Conservation (phyloP, 2,888 invertebrate genomes). For the Automeris io region DNA sequence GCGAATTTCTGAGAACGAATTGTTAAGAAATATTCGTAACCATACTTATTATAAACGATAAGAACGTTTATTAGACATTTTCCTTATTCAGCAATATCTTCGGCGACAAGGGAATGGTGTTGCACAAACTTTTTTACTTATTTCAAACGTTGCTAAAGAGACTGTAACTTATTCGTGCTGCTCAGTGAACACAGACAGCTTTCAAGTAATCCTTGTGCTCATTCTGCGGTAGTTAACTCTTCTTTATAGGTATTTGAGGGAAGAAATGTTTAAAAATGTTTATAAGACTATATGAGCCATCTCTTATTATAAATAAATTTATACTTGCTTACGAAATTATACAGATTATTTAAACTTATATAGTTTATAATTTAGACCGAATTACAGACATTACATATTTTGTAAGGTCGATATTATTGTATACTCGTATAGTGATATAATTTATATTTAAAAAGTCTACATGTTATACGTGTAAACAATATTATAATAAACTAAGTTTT, state of each 20-base stretch:
- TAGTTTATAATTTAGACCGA: not conserved
- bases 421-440: too few relatives aligned
- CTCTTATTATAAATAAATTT: too few relatives aligned
- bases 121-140: not conserved
- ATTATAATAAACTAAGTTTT: too few relatives aligned
- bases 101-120: not conserved
- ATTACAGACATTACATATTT: not conserved
- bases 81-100: not conserved
- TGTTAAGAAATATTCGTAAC: not conserved
- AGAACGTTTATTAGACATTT: not conserved
- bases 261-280: not conserved
- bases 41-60: not conserved
- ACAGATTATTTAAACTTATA: not conserved
- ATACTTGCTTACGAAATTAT: not conserved
- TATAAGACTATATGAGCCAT: too few relatives aligned
- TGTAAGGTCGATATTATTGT: too few relatives aligned
- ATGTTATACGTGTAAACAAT: too few relatives aligned
- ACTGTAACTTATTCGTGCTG: not conserved
- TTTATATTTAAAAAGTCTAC: too few relatives aligned
- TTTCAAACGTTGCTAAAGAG: not conserved
- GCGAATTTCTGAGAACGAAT: not conserved
- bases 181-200: not conserved
- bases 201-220: not conserved
- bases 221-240: not conserved
- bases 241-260: not conserved